Conservation (phyloP, 2,113 vertebrate species). For the Dermatemys mawii region DNA sequence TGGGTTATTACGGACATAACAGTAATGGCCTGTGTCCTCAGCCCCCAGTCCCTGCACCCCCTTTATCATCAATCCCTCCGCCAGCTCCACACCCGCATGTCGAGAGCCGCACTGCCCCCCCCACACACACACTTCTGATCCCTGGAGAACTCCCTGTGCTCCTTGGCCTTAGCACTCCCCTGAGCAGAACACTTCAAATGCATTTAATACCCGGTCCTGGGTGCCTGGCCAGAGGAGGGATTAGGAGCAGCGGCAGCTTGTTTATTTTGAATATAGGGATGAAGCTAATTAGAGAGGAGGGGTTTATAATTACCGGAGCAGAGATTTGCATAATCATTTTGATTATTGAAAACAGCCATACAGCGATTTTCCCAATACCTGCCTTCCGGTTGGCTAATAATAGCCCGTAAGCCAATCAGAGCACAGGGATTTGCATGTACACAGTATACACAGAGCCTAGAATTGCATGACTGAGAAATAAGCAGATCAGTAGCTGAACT, state of each 20-base stretch:
- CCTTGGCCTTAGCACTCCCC: fast-evolving
- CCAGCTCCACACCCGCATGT: background rate
- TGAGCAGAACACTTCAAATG: fast-evolving
- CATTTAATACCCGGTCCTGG: fast-evolving
- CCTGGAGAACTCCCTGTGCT: background rate
- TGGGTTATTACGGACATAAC: background rate
- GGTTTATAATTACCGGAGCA: background rate
- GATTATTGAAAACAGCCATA: fast-evolving
- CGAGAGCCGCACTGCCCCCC: background rate
- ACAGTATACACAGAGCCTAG: fast-evolving
- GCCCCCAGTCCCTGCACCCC: background rate
- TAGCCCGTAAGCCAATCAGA: fast-evolving
- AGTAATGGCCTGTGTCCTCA: background rate
- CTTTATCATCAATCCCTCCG: background rate
- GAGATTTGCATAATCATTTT: background rate
- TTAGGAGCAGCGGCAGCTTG: fast-evolving
- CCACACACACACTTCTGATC: background rate
- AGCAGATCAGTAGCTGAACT: background rate
- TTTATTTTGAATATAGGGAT: background rate
- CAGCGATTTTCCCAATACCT: fast-evolving
- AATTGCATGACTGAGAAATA: background rate
- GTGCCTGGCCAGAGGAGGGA: fast-evolving
- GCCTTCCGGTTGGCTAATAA: background rate
- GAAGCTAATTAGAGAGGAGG: background rate
- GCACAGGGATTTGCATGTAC: background rate